phyloP scores from a whole-genome alignment of 2,888 invertebrate species.

The Cactoblastis cactorum region DNA sequence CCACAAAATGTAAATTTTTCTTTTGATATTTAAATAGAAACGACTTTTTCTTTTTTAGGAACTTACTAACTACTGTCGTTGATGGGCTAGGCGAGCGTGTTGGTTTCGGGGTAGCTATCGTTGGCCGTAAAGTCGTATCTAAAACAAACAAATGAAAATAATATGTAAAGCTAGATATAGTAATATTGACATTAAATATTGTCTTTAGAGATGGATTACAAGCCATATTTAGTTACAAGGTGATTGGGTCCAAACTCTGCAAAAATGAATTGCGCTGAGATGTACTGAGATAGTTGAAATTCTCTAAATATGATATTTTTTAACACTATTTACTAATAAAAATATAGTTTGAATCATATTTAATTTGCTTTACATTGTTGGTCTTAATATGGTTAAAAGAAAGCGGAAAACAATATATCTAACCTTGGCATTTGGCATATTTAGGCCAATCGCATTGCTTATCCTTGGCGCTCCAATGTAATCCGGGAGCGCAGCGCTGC shows the following conservation, averaged over 20 bases:
- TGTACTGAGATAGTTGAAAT: no score
- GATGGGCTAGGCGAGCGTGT: constrained; percentile 48
- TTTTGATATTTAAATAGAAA: constrained; percentile 13
- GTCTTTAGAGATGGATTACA: no score
- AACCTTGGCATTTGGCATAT: constrained; percentile 82
- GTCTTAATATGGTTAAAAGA: no score
- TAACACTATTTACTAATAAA: no score
- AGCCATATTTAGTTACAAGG: no score
- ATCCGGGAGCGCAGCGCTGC: constrained; percentile 87
- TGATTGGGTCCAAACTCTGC: no score
- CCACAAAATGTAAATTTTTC: no score
- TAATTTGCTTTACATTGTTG: no score
- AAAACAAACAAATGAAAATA: constrained; percentile 20
- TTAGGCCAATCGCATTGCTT: constrained; percentile 91
- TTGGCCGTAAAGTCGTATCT: constrained; percentile 37
- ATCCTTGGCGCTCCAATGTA: constrained; percentile 87
- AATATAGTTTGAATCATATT: background rate
- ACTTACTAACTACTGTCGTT: constrained; percentile 30
- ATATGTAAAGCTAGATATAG: no score
- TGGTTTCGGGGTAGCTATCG: constrained; percentile 47
- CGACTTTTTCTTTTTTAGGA: background rate
- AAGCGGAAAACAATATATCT: constrained; percentile 16
- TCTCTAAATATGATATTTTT: no score
- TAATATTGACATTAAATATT: no score
- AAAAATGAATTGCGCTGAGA: no score